Base-by-base conservation (phyloP, 2,888 invertebrate genomes). In the Aleiodes leptofemur region DNA sequence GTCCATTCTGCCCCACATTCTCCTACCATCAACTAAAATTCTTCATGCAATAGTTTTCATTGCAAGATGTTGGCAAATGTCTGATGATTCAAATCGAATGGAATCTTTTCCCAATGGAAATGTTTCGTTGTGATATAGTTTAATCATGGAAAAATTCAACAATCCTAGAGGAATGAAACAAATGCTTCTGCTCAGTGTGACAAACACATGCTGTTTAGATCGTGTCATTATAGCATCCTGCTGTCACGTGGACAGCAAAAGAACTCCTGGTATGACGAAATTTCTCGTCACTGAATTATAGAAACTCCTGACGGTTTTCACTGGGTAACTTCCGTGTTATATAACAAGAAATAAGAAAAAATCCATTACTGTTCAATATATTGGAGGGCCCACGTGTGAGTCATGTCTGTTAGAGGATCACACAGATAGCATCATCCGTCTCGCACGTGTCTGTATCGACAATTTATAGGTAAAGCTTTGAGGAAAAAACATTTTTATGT, bases 301-400 rank as follows among this genome's bases (percentile, higher is more conserved):
- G 48, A 64, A 64, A 48, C 64, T 38, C 43, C 48, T 4, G 14
- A 4, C 34, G 7, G 34, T 14, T 34, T 38, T 9, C 9, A 34
- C 43, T 43, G 43, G 38, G 3, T 38, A 64, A 68, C 66, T 68
- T 68, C 66, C 66, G 66, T 51, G 66, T 50, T 68, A 53, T 14
- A 53, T n/a, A 68, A 50, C 50, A 68, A 68, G 29, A 50, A 50
- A 68, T n/a, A 68, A n/a, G 50, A 2, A 23, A 23, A 23, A 13
- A 50, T 68, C 51, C 16, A 68, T 68, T 50, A 23, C 29, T 23
- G 29, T 50, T n/a, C 50, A 57, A 13, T 48, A 16, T 43, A 61
- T 61, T 61, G 43, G 38, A 61, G 14, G 38, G 2, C 23, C 61
- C 38, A 13, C 38, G 14, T 14, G 38, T 61, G 61, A 61, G 61